Conservation (phyloP, 2,888 invertebrate species). For the Ophion obscuratus region DNA sequence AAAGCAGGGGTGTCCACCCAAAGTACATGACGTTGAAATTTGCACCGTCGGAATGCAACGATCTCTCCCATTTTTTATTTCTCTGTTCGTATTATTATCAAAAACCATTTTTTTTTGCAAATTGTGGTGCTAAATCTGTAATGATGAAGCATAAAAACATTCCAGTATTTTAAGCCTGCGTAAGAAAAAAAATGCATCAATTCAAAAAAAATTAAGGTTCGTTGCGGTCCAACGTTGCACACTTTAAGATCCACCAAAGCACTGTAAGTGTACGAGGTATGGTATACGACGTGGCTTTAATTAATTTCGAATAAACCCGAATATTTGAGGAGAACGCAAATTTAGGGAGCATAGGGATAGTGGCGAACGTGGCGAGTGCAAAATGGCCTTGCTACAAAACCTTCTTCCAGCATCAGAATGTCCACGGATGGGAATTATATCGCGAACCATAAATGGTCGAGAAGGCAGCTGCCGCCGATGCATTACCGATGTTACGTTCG, state of each 20-base stretch:
- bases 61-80: too few relatives aligned
- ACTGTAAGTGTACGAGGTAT: conserved; percentile 4
- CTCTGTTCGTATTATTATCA: too few relatives aligned
- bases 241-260: background rate
- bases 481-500: conserved; percentile 55
- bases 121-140: too few relatives aligned
- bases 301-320: conserved; percentile 58
- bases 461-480: conserved; percentile 55
- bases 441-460: conserved; percentile 66
- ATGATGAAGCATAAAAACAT: too few relatives aligned
- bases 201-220: too few relatives aligned
- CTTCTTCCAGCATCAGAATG: conserved; percentile 43
- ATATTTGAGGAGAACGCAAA: conserved; percentile 30
- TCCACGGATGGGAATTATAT: conserved; percentile 58
- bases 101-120: too few relatives aligned
- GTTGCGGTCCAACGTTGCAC: too few relatives aligned
- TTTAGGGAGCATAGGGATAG: background rate
- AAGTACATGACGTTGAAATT: too few relatives aligned
- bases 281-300: conserved; percentile 28
- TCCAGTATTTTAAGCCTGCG: too few relatives aligned
- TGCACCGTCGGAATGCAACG: too few relatives aligned
- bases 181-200: too few relatives aligned
- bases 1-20: too few relatives aligned
- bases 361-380: conserved; percentile 16
- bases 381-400: conserved; percentile 54